phyloP scores from a whole-genome alignment of 1,140 invertebrate species.

The Plutomurus gul region DNA sequence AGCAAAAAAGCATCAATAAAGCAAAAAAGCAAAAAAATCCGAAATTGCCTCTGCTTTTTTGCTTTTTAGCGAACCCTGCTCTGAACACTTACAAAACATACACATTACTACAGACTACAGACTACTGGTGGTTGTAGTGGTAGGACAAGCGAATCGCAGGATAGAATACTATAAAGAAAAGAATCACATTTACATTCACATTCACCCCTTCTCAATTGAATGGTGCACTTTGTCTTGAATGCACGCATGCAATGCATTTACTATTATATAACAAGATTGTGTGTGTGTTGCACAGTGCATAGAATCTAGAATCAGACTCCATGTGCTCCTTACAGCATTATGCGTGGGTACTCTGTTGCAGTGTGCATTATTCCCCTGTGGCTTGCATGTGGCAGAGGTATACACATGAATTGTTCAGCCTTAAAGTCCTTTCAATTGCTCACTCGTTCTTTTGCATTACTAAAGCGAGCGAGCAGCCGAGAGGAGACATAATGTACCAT shows the following conservation, averaged over 20 bases:
- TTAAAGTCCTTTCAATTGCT: neutral
- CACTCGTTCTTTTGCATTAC: neutral
- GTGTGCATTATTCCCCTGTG: slow-evolving; percentile 41
- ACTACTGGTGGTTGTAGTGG: neutral
- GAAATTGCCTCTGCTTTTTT: too few relatives aligned
- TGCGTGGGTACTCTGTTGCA: too few relatives aligned
- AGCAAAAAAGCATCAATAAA: too few relatives aligned
- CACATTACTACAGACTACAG: too few relatives aligned
- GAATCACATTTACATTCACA: slow-evolving; percentile 31
- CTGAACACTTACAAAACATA: too few relatives aligned
- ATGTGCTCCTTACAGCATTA: neutral
- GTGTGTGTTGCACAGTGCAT: neutral
- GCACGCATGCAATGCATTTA: slow-evolving; percentile 25
- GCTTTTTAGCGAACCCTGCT: too few relatives aligned
- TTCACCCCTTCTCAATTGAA: slow-evolving; percentile 18
- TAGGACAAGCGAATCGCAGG: neutral
- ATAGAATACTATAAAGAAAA: neutral
- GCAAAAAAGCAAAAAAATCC: too few relatives aligned
- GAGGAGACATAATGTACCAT: neutral
- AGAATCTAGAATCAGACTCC: neutral
- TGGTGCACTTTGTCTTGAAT: slow-evolving; percentile 17
- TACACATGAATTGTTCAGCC: neutral
- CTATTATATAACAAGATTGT: neutral
- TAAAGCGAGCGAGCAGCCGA: neutral
- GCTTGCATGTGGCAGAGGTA: slow-evolving; percentile 39